These are phyloP conservation scores for Babylonia areolata DNA, from an alignment of 1,140 invertebrate species.

Conservation along the genomic window DNA sequence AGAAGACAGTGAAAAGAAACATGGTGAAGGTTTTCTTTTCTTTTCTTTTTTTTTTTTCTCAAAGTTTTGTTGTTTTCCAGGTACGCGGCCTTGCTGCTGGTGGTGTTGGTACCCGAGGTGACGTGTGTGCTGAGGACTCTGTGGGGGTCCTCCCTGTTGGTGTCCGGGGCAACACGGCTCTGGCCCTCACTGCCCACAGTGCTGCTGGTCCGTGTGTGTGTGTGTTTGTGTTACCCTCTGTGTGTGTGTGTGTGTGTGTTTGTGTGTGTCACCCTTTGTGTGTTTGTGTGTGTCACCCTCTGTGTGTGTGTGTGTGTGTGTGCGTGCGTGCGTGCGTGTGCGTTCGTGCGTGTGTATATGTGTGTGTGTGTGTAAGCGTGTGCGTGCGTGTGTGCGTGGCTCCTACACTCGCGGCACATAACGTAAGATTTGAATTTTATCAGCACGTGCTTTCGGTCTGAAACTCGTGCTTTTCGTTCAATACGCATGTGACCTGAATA, in stretches of 20 bases:
- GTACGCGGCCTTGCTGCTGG: slow-evolving; percentile 37
- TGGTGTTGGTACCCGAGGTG: slow-evolving; percentile 42
- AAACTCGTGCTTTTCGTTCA: too few relatives aligned
- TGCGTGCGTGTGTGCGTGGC: not conserved
- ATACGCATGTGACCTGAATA: too few relatives aligned
- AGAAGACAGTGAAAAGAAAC: too few relatives aligned
- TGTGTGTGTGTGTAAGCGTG: not conserved
- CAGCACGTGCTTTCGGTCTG: too few relatives aligned
- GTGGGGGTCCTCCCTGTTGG: slow-evolving; percentile 38
- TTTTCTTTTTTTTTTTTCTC: too few relatives aligned
- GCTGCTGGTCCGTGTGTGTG: slow-evolving; percentile 29
- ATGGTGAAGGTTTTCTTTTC: too few relatives aligned
- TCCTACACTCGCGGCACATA: too few relatives aligned
- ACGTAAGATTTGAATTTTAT: too few relatives aligned
- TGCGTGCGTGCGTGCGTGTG: not conserved
- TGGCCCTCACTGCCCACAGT: slow-evolving; percentile 36
- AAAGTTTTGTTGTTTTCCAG: too few relatives aligned
- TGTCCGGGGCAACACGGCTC: slow-evolving; percentile 13
- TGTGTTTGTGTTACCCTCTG: not conserved
- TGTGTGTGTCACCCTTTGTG: not conserved
- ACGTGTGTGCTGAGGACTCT: slow-evolving; percentile 21
- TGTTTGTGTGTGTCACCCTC: not conserved
- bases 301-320: not conserved
- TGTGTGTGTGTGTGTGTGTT: not conserved
- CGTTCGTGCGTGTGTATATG: not conserved